Percentiles rank a stretch among this genome's conserved stretches.
Evolutionary conservation across 2,888 invertebrate genomes (phyloP).

Genomic region (Pollenia griseotomentosa): DNA sequence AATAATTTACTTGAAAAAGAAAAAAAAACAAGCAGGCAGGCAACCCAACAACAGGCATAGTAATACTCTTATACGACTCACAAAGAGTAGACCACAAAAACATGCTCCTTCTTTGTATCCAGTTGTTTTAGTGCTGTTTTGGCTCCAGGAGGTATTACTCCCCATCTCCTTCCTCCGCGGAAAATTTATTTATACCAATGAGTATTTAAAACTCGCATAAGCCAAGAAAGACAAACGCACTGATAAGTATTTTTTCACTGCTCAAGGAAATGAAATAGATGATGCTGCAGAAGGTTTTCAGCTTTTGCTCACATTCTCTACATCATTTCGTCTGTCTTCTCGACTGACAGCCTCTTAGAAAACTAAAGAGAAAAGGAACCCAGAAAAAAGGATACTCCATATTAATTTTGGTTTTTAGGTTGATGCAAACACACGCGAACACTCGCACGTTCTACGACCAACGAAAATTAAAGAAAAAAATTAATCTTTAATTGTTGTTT

Average conservation of each 20-base stretch:
- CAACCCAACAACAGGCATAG: conserved; percentile 28
- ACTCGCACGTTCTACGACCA: neutral
- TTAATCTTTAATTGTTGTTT: conserved; percentile 71
- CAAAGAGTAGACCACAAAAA: conserved; percentile 35
- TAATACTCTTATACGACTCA: conserved; percentile 28
- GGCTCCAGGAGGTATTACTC: conserved; percentile 45
- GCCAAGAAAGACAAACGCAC: conserved; percentile 15
- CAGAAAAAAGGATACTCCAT: conserved; percentile 13
- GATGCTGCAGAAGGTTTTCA: conserved; percentile 41
- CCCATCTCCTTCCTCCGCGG: neutral
- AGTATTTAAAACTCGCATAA: conserved; percentile 29
- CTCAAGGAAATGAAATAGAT: conserved; percentile 11
- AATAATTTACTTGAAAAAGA: conserved; percentile 60
- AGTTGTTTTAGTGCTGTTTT: conserved; percentile 32
- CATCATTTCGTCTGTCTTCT: neutral
- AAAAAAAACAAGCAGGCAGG: conserved; percentile 6
- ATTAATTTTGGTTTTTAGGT: conserved; percentile 49
- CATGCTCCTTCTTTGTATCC: conserved; percentile 11
- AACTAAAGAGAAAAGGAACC: neutral
- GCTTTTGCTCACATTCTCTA: neutral
- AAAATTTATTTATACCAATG: conserved; percentile 12
- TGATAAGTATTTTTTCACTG: conserved; percentile 2
- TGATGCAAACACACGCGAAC: conserved; percentile 12
- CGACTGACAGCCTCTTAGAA: conserved; percentile 18
- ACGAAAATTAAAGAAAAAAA: conserved; percentile 42